A percentile compares a stretch with the other conserved stretches of the same genome.
Evolutionary conservation across 2,888 invertebrate species (phyloP).

Genomic region (Macrophya alboannulata): DNA sequence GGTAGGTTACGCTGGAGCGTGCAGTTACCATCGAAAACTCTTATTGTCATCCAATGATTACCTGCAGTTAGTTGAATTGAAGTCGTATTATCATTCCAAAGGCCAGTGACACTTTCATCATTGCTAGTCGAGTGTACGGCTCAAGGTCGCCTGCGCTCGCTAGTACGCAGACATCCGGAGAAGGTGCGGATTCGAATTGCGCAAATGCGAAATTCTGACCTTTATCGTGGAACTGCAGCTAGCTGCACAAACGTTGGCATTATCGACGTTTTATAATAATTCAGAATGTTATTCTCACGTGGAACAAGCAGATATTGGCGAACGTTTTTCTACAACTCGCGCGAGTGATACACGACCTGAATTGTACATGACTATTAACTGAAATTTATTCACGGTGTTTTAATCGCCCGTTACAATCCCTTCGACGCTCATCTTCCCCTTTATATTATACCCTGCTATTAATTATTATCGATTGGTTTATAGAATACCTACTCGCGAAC

Average conservation of each 20-base stretch:
- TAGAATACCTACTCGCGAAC: constrained; percentile 10
- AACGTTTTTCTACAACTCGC: background rate
- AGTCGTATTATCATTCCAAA: background rate
- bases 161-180: constrained; percentile 26
- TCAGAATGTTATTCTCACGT: constrained; percentile 15
- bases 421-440: constrained; percentile 28
- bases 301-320: background rate
- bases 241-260: constrained; percentile 6
- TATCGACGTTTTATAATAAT: background rate
- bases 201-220: constrained; percentile 40
- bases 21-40: constrained; percentile 30
- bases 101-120: constrained; percentile 29
- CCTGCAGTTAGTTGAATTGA: background rate
- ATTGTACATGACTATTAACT: background rate
- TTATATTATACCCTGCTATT: constrained; percentile 20
- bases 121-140: background rate
- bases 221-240: constrained; percentile 19
- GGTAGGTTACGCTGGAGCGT: background rate
- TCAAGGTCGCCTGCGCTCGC: constrained; percentile 32
- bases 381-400: constrained; percentile 5
- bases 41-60: background rate
- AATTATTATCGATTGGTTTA: constrained; percentile 45
- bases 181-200: constrained; percentile 28
- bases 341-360: background rate
- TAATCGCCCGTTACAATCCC: constrained; percentile 13